Percentiles rank a stretch among this genome's conserved stretches.
Conservation (phyloP, 2,888 invertebrate genomes). For the Fissipunctia ypsillon region DNA sequence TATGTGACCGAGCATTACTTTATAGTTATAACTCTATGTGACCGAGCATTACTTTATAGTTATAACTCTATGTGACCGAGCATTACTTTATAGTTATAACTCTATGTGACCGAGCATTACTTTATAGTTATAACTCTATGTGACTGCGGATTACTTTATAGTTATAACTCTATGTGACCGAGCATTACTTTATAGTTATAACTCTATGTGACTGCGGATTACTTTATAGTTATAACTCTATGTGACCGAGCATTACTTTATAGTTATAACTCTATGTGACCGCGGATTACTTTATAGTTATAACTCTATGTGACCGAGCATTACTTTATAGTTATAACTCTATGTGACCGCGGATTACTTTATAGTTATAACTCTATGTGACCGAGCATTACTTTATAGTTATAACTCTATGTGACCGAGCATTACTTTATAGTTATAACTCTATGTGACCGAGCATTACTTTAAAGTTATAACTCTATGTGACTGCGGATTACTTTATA, state of each 20-base stretch:
- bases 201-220: no score
- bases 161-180: background rate
- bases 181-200: background rate
- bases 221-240: no score
- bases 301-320: background rate
- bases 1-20: no score
- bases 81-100: no score
- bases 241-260: background rate
- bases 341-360: no score
- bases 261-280: background rate
- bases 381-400: background rate
- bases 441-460: background rate
- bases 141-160: no score
- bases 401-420: background rate
- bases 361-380: background rate
- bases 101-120: background rate
- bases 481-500: no score
- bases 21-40: background rate
- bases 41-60: background rate
- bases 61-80: background rate
- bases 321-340: background rate
- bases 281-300: no score
- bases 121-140: background rate
- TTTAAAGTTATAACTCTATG: background rate
- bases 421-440: no score